Base-by-base conservation (phyloP, 2,113 vertebrate species). In the Megaleporinus macrocephalus region DNA sequence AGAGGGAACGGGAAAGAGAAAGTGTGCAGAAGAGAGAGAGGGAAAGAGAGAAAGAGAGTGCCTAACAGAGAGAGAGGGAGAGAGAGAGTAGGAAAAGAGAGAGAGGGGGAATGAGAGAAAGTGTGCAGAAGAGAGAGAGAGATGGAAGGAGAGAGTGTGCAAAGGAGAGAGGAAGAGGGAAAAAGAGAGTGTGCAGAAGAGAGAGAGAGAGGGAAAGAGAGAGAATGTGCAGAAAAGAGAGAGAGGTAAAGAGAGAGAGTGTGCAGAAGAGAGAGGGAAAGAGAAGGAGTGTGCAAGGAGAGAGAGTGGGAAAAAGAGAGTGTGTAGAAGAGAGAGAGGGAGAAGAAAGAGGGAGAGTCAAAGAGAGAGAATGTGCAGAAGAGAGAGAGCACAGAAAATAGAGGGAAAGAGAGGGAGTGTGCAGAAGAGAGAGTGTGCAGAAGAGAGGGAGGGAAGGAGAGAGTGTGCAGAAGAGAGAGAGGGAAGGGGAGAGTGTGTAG, bases 301-400 rank as follows among this genome's bases (percentile, higher is more conserved):
- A 51, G 16, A 24, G 15, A 20, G 3, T 5, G 5, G 55, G 26
- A 73, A 30, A 30, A 81, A 47, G 49, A 63, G 49, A 79, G 65
- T n/a, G n/a, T n/a, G n/a, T n/a, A 57, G 73, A 87, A 69, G 7
- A 36, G 36, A 36, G 3, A 36, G 36, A 36, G 36, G 7, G 36
- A 36, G 36, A 36, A 36, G 36, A 73, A 83, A 78, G 27, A 79
- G 76, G 83, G 36, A 36, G 36, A 7, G n/a, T n/a, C n/a, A n/a
- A n/a, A n/a, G 36, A 7, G 36, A 36, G 36, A 36, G 36, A 36
- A n/a, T n/a, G n/a, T n/a, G n/a, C n/a, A 36, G 36, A 36, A 36
- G 7, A 36, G 36, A 36, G 72, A 49, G 33, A 15, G 78, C 7
- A n/a, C n/a, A n/a, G n/a, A n/a, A n/a, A n/a, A n/a, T n/a, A n/a